Conservation (phyloP, 2,888 invertebrate species). For the Drosophila anomelani region DNA sequence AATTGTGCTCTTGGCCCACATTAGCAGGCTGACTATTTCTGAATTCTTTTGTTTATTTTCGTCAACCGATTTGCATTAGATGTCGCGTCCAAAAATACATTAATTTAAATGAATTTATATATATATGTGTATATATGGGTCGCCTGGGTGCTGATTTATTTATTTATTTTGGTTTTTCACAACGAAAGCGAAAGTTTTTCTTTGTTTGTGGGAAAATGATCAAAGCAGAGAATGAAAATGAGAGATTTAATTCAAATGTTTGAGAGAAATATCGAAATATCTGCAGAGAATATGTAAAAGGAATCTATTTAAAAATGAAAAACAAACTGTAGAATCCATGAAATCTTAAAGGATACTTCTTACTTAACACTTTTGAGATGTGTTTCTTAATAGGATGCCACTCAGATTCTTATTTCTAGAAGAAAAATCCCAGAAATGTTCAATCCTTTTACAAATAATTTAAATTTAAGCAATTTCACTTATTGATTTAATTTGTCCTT, state of each 20-base stretch:
- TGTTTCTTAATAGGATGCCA: no score
- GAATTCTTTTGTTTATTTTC: slow-evolving; percentile 42
- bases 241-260: background rate
- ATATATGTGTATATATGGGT: slow-evolving; percentile 55
- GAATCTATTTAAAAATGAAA: background rate
- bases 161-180: slow-evolving; percentile 32
- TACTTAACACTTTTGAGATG: background rate
- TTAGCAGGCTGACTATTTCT: slow-evolving; percentile 52
- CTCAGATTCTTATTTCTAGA: background rate
- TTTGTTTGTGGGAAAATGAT: slow-evolving; percentile 5
- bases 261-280: background rate
- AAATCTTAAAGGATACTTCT: background rate
- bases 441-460: background rate
- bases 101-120: slow-evolving; percentile 42
- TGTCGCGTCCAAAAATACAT: slow-evolving; percentile 64
- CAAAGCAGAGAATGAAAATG: background rate
- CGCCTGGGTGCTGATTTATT: slow-evolving; percentile 47
- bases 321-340: background rate
- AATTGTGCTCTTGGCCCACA: slow-evolving; percentile 44
- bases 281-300: background rate
- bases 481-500: no score
- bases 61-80: slow-evolving; percentile 41
- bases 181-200: slow-evolving; percentile 65
- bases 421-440: no score
- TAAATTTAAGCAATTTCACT: background rate